These are phyloP conservation scores for Megaleporinus macrocephalus DNA, from an alignment of 2,113 vertebrate species.

Conservation along the genomic window DNA sequence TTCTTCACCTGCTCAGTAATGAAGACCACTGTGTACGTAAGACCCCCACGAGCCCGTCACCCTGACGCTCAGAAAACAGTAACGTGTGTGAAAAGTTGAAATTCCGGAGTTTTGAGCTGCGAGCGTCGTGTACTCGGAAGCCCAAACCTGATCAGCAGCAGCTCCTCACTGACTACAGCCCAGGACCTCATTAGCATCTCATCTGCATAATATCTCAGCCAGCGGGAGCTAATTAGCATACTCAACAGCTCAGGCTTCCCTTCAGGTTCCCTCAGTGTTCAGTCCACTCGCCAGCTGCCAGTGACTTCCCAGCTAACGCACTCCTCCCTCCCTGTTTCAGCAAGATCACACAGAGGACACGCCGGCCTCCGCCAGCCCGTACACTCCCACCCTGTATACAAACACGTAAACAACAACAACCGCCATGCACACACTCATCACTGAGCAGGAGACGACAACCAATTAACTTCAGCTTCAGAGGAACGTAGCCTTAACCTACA, in stretches of 20 bases:
- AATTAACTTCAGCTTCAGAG: too few species aligned
- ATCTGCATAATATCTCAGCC: slow-evolving; percentile 73
- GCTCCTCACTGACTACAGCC: slow-evolving; percentile 63
- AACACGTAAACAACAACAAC: too few species aligned
- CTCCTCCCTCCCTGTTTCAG: too few species aligned
- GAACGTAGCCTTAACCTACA: too few species aligned
- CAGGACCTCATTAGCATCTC: slow-evolving; percentile 73
- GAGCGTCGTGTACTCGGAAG: slow-evolving; percentile 4
- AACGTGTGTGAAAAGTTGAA: background rate
- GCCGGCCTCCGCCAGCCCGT: too few species aligned
- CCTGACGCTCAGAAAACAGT: background rate
- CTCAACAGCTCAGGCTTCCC: slow-evolving; percentile 23
- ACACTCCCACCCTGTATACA: too few species aligned
- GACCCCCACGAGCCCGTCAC: too few species aligned
- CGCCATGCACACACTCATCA: too few species aligned
- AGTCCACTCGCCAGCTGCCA: slow-evolving; percentile 11
- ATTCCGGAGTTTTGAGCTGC: slow-evolving; percentile 5
- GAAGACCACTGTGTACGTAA: background rate
- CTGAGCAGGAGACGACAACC: too few species aligned
- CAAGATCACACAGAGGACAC: too few species aligned
- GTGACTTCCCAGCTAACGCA: background rate
- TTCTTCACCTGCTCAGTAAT: background rate
- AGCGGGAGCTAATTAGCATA: slow-evolving; percentile 64
- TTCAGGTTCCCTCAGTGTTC: background rate
- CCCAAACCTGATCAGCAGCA: slow-evolving; percentile 48